These are phyloP conservation scores for Macrosteles quadrilineatus DNA, from an alignment of 1,140 invertebrate genomes.

Conservation along the genomic window DNA sequence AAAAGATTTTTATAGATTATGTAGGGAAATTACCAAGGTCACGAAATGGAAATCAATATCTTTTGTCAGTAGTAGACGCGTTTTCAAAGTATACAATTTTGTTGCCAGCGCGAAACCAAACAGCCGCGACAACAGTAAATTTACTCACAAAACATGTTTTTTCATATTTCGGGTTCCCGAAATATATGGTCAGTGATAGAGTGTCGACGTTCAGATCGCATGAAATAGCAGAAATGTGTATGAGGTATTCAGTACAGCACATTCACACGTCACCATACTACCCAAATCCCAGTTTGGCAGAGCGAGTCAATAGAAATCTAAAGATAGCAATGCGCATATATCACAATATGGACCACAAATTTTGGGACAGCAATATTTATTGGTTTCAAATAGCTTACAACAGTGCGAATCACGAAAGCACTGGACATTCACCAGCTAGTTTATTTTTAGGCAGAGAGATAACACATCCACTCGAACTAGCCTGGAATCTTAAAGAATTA, in stretches of 20 bases:
- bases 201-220: background rate
- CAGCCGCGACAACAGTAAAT: background rate
- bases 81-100: background rate
- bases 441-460: background rate
- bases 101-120: background rate
- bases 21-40: background rate
- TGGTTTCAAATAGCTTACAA: background rate
- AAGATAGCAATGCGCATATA: background rate
- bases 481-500: background rate
- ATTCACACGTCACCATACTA: background rate
- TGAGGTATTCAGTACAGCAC: background rate
- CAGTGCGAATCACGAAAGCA: background rate
- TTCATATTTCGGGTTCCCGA: slow-evolving; percentile 4
- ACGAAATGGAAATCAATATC: background rate
- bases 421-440: background rate
- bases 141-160: slow-evolving; percentile 1
- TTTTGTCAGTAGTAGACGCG: background rate
- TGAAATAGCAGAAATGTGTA: slow-evolving; percentile 1
- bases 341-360: background rate
- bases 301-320: background rate
- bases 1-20: slow-evolving; percentile 10
- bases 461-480: background rate
- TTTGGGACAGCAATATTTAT: background rate
- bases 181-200: background rate
- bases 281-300: background rate